Base-by-base conservation (phyloP, 1,140 invertebrate genomes). In the Helicoverpa armigera region DNA sequence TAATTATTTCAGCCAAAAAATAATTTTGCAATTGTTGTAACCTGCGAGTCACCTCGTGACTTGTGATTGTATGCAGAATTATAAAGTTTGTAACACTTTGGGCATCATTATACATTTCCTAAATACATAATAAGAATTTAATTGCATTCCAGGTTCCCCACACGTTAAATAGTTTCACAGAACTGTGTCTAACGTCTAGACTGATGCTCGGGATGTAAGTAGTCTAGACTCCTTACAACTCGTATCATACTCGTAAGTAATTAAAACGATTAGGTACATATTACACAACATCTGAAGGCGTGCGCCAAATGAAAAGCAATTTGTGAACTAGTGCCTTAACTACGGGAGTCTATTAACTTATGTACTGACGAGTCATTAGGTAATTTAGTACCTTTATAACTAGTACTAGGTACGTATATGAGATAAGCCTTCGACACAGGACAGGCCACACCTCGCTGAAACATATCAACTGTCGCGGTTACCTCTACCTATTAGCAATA, bases 241-340 rank as follows among this genome's bases (percentile, higher is more conserved):
- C 48, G 53, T 58, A 72, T 72, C 54, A 58, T 63, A 67, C 31
- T 67, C 54, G 75, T 54, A 16, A 35, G 60, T 77, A 77, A 77
- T 77, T 77, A 77, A 65, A 65, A 60, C 67, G 75, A 77, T 67
- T 77, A n/a, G n/a, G n/a, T n/a, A 67, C 51, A 54, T 14, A 14
- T 77, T 77, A 77, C 75, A 65, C 65, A 77, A 65, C 48, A n/a
- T 10, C 5, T 23, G 12, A 14, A 54, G 75, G 61, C 31, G 70
- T 58, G 70, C 23, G 23, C 65, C n/a, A 75, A 60, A 75, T 75
- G 72, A 31, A 53, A 67, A 23, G 35, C 14, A 65, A 58, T 54
- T 51, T 54, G 73, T 61, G 18, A 65, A 48, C 43, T 48, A 51
- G 43, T 53, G 75, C 0, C 11, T 43, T 35, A n/a, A 53, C 53